Evolutionary conservation across 1,140 invertebrate species (phyloP), one percentile per base, ranked within the genome.

Genomic region (Zaprionus ornatus): DNA sequence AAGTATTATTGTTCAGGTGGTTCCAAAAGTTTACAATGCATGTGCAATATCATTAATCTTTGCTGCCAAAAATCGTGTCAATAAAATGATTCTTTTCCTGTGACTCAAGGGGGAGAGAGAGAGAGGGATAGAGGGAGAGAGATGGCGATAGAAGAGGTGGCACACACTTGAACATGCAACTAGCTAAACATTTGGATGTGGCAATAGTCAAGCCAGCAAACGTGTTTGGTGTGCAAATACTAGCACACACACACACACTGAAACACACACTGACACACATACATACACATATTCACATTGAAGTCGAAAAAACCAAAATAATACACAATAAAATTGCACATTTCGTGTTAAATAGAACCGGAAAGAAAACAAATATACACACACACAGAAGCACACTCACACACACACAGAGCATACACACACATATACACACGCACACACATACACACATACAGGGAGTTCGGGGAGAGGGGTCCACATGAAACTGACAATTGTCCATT

Each of bases 161-260:
- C 17, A 48, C 45, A 48, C 45, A 21, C n/a, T 9, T 12, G 19
- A 9, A 48, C 45, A 21, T 48, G 45, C 45, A 50, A 12, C 45
- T 50, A 21, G 21, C 45, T 50, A 13, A 50, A 50, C n/a, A 45
- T 50, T 23, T 50, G 19, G 19, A 50, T 50, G 21, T 50, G 45
- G 19, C 45, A 50, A 50, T 50, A 50, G 45, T 50, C 45, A 50
- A 50, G 45, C 45, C 7, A 13, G 45, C 45, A 50, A 23, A 50
- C 45, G 45, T 21, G 45, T 50, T 50, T 50, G 45, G n/a, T 19
- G 45, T 19, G 45, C 45, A 48, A 48, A 48, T 48, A 48, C 45
- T 3, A 10, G 12, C 45, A 42, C 40, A 17, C 40, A 42, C 40
- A 17, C 40, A 42, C 13, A n/a, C 37, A 40, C n/a, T 17, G 2